A percentile compares a stretch with the other conserved stretches of the same genome.
These are phyloP conservation scores for Danionella dracula DNA, from an alignment of 2,797 vertebrate species.

Conservation along the genomic window DNA sequence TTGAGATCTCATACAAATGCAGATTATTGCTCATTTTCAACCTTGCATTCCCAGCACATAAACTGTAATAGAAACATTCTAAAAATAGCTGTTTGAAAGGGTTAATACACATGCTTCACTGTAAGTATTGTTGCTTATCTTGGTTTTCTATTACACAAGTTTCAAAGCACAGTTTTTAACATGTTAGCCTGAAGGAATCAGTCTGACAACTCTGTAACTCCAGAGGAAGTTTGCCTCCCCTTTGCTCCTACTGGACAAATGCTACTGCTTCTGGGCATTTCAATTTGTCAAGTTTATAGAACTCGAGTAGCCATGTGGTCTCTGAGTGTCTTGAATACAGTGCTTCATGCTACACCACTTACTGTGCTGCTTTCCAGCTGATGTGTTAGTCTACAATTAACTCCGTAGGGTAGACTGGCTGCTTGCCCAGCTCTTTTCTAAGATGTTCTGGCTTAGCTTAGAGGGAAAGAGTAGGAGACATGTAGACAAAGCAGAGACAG, in stretches of 20 bases:
- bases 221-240: neutral
- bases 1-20: too few relatives aligned
- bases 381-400: constrained; percentile 64
- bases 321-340: constrained; percentile 57
- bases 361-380: constrained; percentile 56
- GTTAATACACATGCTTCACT: too few relatives aligned
- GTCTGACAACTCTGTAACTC: neutral
- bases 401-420: constrained; percentile 56
- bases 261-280: neutral
- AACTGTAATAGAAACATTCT: too few relatives aligned
- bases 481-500: constrained; percentile 19
- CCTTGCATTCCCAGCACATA: too few relatives aligned
- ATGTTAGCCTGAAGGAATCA: too few relatives aligned
- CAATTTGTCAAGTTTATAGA: neutral
- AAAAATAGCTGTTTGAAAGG: too few relatives aligned
- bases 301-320: constrained; percentile 43
- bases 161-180: too few relatives aligned
- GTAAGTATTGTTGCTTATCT: too few relatives aligned
- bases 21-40: too few relatives aligned
- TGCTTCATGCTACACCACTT: constrained; percentile 48
- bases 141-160: too few relatives aligned
- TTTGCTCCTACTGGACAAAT: neutral
- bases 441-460: constrained; percentile 42
- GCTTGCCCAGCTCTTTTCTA: constrained; percentile 50
- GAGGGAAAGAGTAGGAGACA: constrained; percentile 28